phyloP scores from a whole-genome alignment of 2,888 invertebrate genomes.

The Leptinotarsa rubiginosa region DNA sequence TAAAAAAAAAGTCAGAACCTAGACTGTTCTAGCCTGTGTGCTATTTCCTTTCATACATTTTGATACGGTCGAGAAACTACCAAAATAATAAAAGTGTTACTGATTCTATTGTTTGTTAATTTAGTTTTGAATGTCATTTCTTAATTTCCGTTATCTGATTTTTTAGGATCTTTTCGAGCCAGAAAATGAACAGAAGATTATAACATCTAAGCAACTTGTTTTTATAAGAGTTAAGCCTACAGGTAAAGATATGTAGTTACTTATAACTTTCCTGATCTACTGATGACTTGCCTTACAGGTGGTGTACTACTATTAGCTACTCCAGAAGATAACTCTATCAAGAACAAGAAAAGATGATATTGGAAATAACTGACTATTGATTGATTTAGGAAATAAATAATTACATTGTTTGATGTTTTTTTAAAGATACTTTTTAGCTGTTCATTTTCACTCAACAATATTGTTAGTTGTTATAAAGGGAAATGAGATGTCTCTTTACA shows the following conservation, averaged over 20 bases:
- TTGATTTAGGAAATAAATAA: not conserved
- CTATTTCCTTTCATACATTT: too few relatives aligned
- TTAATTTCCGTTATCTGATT: not conserved
- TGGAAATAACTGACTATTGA: not conserved
- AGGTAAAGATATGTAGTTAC: constrained; percentile 36
- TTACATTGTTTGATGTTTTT: not conserved
- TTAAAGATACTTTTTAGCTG: not conserved
- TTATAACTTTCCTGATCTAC: not conserved
- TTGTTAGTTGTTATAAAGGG: too few relatives aligned
- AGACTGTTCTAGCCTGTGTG: too few relatives aligned
- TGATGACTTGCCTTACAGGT: constrained; percentile 6
- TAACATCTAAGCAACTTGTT: constrained; percentile 53
- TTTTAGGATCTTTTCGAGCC: constrained; percentile 48
- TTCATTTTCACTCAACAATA: too few relatives aligned
- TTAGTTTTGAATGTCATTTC: too few relatives aligned
- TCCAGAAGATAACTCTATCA: not conserved
- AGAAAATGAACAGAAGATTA: constrained; percentile 12
- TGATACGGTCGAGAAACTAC: too few relatives aligned
- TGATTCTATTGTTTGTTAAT: too few relatives aligned
- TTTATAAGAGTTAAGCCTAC: constrained; percentile 49
- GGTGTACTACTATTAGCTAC: constrained; percentile 21
- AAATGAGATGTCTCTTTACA: too few relatives aligned
- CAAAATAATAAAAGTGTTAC: too few relatives aligned
- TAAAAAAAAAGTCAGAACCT: too few relatives aligned
- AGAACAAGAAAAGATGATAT: not conserved